Conservation (phyloP, 2,888 invertebrate species). For the Sinelater perroti region DNA sequence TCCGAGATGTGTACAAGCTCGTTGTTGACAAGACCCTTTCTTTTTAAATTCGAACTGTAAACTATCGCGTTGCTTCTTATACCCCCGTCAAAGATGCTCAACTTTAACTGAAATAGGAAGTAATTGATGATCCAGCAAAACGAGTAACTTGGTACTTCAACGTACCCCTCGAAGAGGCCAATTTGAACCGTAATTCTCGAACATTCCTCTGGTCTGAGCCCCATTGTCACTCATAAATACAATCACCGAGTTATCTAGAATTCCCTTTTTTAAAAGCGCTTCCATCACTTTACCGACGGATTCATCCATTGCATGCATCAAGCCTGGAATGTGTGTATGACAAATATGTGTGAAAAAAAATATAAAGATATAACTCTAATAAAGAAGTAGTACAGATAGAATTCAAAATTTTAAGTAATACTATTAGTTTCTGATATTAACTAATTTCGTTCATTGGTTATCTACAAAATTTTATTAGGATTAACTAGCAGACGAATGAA, state of each 20-base stretch:
- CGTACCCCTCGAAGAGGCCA: slow-evolving; percentile 81
- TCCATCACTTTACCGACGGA: slow-evolving; percentile 81
- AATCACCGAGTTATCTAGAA: slow-evolving; percentile 83
- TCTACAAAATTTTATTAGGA: too few species aligned
- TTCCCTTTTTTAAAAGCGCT: slow-evolving; percentile 70
- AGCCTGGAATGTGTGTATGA: slow-evolving; percentile 76
- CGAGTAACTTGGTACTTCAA: slow-evolving; percentile 23
- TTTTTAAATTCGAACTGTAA: slow-evolving; percentile 71
- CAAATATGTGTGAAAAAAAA: too few species aligned
- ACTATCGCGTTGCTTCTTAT: slow-evolving; percentile 77
- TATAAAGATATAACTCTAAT: too few species aligned
- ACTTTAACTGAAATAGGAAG: slow-evolving; percentile 67
- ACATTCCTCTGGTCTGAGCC: slow-evolving; percentile 76
- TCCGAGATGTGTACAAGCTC: slow-evolving; percentile 81
- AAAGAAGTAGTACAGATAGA: too few species aligned
- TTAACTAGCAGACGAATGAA: too few species aligned
- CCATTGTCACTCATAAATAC: slow-evolving; percentile 91
- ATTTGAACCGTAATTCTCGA: slow-evolving; percentile 79
- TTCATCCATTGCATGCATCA: slow-evolving; percentile 85
- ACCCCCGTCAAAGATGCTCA: slow-evolving; percentile 84
- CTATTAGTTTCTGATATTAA: too few species aligned
- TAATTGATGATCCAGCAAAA: not conserved
- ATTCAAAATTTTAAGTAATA: too few species aligned
- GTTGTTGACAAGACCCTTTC: slow-evolving; percentile 63
- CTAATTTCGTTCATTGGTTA: too few species aligned